Evolutionary conservation across 2,113 vertebrate genomes (phyloP), one percentile per base, ranked within the genome.

Genomic region (Austrofundulus limnaeus): DNA sequence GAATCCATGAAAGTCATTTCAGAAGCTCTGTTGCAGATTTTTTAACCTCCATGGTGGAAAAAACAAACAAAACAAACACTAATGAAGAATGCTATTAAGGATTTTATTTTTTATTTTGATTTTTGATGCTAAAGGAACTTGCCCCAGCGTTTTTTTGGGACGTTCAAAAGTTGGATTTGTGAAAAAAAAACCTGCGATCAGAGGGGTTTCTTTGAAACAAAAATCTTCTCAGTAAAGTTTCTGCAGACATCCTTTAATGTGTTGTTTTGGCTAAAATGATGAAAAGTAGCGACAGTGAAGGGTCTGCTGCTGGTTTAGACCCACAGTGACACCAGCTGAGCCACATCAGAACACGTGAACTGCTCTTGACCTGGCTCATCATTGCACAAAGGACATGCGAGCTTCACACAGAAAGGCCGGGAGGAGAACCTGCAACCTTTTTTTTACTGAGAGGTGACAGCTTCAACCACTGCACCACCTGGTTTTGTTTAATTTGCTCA

Each of bases 181-280:
- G n/a, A n/a, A n/a, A 14, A 28, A 19, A 42, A 58, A 19, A 28
- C 54, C 14, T 55, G 25, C 49, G 50, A 66, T 39, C 10, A 56
- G 47, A 69, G 19, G 5, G 1, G 14, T 34, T 38, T 34, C 50
- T 47, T 0, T 21, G 45, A n/a, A 20, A 2, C 15, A 37, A 31
- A 25, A 5, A 16, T 77, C 39, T 38, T 14, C 19, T 39, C 41
- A 53, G 61, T 16, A 70, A 63, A 28, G 20, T 16, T 16, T 52
- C 38, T 23, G 6, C 63, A 53, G 55, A 54, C 2, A 46, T 41
- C n/a, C 11, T 55, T 59, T 24, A 42, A 62, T 28, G 9, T 43
- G 34, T 16, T 31, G n/a, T 10, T 61, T 24, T 34, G 14, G 41
- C 12, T 61, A 20, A 28, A 46, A 45, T 61, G 47, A 47, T 43